Evolutionary conservation across 1,140 invertebrate genomes (phyloP), one percentile per base, ranked within the genome.

Genomic region (Chelonus insularis): DNA sequence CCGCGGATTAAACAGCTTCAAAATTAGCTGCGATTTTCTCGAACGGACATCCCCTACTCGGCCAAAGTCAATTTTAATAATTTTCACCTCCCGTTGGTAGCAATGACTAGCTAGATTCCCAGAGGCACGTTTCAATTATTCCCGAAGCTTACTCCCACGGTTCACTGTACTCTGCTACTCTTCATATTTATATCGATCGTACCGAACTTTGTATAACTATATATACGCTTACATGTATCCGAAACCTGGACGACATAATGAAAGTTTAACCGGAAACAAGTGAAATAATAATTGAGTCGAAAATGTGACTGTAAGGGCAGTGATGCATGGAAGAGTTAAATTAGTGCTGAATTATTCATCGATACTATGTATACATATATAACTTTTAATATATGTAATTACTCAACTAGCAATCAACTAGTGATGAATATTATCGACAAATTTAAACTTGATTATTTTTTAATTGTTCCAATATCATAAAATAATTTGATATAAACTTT

Each of bases 41-140:
- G 61, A 41, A 64, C 62, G 25, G 39, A 18, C 45, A 50, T 36
- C 60, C 45, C 52, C 58, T 45, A 34, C 56, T 43, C 37, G 34
- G 34, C 63, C 43, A 21, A 45, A 67, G 69, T 75, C 72, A 70
- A 75, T 72, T 75, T 74, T 73, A 75, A 72, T 74, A 70, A 72
- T 71, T 66, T 69, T 57, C 60, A 70, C 56, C 34, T 29, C 11
- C 41, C 16, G 47, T 21, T 34, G 18, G 2, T 47, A 14, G 37
- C 66, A 63, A 72, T 74, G 72, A 73, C 72, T 74, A 62, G 69
- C 57, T 66, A 56, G 62, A 72, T 73, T 72, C 63, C 71, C 65
- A 50, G 45, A 63, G 62, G 68, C 63, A 57, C 64, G 41, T 72
- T 72, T 72, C 72, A 73, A 73, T 73, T 73, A 72, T 68, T 66